Evolutionary conservation across 2,113 vertebrate species (phyloP), one percentile per base, ranked within the genome.

Genomic region (Hyla sarda): DNA sequence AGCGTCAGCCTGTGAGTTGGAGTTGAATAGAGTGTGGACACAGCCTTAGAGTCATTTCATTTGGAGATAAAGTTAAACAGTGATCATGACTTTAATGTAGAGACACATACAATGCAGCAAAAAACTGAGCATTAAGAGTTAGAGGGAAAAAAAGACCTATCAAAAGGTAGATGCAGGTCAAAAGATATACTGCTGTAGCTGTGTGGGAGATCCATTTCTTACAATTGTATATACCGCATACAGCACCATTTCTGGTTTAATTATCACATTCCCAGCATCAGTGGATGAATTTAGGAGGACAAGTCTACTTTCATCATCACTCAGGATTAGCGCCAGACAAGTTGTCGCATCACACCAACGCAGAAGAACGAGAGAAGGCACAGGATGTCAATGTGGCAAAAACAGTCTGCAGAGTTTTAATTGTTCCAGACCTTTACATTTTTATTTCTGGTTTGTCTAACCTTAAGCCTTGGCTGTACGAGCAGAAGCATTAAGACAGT

Each of bases 381-480:
- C 87, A 90, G 25, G 8, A 75, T 89, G 87, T 91, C 90, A 91
- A 74, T 88, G 83, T 89, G 89, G 90, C 90, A 90, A 89, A 82
- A 9, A 73, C 72, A 2, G 0, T 86, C 86, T 88, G 89, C 83
- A 30, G 72, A 83, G 48, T 76, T 1, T 85, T 82, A 89, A 87
- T 89, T 86, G 85, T 28, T 50, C 82, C 17, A 85, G 83, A 77
- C 73, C 71, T 85, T 77, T 85, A 62, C n/a, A 52, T 52, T 30
- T 60, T 82, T 65, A 65, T 58, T 72, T 25, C 56, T 76, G 37
- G 71, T 77, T 65, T 41, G 19, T 34, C 56, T 85, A 85, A 67
- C 73, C 83, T 77, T 85, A 48, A 25, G 56, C 48, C 83, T 67
- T 76, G 54, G 82, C 84, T 84, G 78, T 67, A 84, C 62, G 45